These are phyloP conservation scores for Solenopsis invicta DNA, from an alignment of 1,140 invertebrate genomes.

Conservation along the genomic window DNA sequence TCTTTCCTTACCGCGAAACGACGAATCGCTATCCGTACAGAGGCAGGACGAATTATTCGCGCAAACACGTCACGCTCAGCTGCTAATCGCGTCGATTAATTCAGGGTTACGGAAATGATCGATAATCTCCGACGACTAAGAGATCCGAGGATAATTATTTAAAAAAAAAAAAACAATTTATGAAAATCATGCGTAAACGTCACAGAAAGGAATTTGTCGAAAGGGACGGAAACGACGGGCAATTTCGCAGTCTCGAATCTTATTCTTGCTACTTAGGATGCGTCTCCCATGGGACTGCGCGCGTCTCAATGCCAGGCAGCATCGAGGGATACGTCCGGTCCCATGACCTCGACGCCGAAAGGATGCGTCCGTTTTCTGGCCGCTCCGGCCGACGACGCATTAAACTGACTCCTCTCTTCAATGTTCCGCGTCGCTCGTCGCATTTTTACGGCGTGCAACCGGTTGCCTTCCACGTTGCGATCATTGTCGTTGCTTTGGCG, in stretches of 20 bases:
- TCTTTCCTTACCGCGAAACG: neutral
- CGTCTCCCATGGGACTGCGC: neutral
- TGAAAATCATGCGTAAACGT: neutral
- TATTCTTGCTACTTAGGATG: neutral
- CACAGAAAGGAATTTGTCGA: neutral
- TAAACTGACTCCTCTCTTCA: conserved; percentile 79
- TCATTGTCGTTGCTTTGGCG: conserved; percentile 86
- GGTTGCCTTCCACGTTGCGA: conserved; percentile 82
- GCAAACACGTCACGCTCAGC: conserved; percentile 23
- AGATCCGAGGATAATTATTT: neutral
- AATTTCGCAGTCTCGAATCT: neutral
- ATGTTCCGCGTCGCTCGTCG: conserved; percentile 77
- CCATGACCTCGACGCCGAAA: conserved; percentile 43
- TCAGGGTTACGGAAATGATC: neutral
- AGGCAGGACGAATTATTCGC: conserved; percentile 41
- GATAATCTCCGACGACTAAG: neutral
- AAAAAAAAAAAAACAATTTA: neutral
- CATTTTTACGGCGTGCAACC: conserved; percentile 86
- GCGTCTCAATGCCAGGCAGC: neutral
- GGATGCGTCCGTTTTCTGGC: conserved; percentile 77
- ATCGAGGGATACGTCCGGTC: conserved; percentile 1
- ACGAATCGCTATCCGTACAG: neutral
- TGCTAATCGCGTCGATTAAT: conserved; percentile 34
- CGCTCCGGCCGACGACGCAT: conserved; percentile 68
- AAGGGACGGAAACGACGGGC: neutral